Evolutionary conservation across 2,888 invertebrate genomes (phyloP), one percentile per base, ranked within the genome.

Genomic region (Ornithoptera priamus): DNA sequence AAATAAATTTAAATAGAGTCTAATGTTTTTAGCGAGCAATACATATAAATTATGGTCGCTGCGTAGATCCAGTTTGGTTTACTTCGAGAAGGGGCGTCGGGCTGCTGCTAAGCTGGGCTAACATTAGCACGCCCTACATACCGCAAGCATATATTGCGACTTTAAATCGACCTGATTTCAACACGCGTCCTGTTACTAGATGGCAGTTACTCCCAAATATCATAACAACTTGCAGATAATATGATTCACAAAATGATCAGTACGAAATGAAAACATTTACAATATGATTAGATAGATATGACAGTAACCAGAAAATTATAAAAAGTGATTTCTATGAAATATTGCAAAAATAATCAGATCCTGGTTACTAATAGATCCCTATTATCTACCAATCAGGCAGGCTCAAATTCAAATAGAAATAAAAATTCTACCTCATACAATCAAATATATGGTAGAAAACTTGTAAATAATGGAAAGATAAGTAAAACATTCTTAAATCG

Each of bases 91-190:
- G 84, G 77, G 80, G 79, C 78, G 76, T 46, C 46, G 82, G 81
- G 80, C 77, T 84, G 85, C 81, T 81, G 75, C 77, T 74, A 78
- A 81, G 83, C 79, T 76, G 82, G 75, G 85, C 90, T 89, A 91
- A 89, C 86, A 87, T 90, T 90, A 90, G 89, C 85, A 78, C 83
- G 87, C 80, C 87, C 87, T 85, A 88, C 86, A 90, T 90, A 85
- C 88, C 85, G 82, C 76, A 88, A 85, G 85, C 83, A 86, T 81
- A 82, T 78, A 78, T 74, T 78, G 80, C 81, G 84, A 83, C 84
- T 82, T 83, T 84, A 76, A 80, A 76, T 84, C 88, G 89, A 89
- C 90, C 90, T 76, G 82, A 87, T 91, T 90, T 87, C 86, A 80
- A 78, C 82, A 87, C 75, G 75, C 77, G 78, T 75, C 78, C 77